These are phyloP conservation scores for Beroe ovata DNA, from an alignment of 37 sponge, comb jelly and placozoan genomes.

Conservation along the genomic window DNA sequence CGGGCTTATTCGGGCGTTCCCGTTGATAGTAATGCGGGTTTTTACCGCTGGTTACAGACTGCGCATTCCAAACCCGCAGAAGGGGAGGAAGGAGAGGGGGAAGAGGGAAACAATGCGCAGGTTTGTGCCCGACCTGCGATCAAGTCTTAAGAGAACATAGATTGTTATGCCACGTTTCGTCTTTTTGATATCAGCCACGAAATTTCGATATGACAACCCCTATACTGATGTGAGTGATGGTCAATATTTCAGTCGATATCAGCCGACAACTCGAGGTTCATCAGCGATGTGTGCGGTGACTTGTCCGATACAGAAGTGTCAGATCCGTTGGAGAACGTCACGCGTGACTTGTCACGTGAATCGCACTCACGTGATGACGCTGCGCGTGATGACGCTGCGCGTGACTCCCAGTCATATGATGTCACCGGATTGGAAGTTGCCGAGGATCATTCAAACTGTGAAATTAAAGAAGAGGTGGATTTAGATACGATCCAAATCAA, in stretches of 20 bases:
- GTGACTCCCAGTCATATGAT: neutral
- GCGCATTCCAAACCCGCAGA: neutral
- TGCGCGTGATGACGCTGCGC: neutral
- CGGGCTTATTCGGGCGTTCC: conserved; percentile 52
- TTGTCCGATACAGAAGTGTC: neutral
- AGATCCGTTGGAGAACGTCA: neutral
- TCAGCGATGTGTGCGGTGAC: conserved; percentile 7
- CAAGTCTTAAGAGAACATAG: too few relatives aligned
- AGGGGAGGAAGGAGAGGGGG: neutral
- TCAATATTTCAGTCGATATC: conserved; percentile 68
- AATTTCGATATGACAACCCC: too few relatives aligned
- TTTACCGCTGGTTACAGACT: conserved; percentile 14
- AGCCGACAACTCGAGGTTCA: conserved; percentile 13
- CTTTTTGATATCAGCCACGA: too few relatives aligned
- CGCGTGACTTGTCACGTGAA: neutral
- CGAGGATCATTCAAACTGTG: too few relatives aligned
- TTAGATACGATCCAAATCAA: conserved; percentile 29
- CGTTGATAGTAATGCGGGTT: conserved; percentile 18
- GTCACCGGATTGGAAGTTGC: too few relatives aligned
- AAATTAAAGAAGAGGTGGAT: neutral
- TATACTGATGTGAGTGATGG: too few relatives aligned
- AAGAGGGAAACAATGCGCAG: too few relatives aligned
- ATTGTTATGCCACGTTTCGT: too few relatives aligned
- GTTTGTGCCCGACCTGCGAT: too few relatives aligned
- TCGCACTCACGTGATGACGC: neutral